Conservation (phyloP, 2,797 vertebrate genomes). For the Peromyscus aztecus region DNA sequence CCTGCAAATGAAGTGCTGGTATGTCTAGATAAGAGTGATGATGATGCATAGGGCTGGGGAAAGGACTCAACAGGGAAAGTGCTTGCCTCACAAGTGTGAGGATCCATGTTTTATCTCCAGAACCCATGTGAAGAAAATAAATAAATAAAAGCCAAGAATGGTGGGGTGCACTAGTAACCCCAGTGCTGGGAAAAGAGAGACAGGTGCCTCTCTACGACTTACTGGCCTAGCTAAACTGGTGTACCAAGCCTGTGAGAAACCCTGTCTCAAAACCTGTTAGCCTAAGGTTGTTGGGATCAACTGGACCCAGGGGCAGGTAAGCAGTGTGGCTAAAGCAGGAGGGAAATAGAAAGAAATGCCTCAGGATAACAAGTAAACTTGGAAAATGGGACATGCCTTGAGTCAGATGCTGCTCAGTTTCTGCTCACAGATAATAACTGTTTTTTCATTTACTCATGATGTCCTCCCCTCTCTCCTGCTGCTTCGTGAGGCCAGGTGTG, state of each 20-base stretch:
- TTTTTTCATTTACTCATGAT: background rate
- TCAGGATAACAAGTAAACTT: background rate
- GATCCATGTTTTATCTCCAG: background rate
- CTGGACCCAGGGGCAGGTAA: background rate
- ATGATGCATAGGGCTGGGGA: background rate
- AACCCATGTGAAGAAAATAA: background rate
- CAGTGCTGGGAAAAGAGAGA: background rate
- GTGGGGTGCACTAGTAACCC: background rate
- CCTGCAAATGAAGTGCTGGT: background rate
- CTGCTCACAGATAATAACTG: background rate
- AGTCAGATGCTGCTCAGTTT: background rate
- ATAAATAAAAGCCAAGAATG: background rate
- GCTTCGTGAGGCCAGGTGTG: background rate
- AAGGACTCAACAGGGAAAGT: background rate
- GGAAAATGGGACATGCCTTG: background rate
- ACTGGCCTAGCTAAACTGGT: background rate
- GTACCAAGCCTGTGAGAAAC: background rate
- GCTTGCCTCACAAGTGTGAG: background rate
- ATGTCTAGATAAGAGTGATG: background rate
- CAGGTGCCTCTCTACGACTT: background rate
- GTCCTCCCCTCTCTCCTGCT: background rate
- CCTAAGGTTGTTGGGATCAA: background rate
- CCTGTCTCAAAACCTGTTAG: background rate
- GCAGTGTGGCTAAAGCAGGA: background rate
- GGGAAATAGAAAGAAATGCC: background rate